Evolutionary conservation across 2,113 vertebrate species (phyloP).

Genomic region (Thamnaconus septentrionalis): DNA sequence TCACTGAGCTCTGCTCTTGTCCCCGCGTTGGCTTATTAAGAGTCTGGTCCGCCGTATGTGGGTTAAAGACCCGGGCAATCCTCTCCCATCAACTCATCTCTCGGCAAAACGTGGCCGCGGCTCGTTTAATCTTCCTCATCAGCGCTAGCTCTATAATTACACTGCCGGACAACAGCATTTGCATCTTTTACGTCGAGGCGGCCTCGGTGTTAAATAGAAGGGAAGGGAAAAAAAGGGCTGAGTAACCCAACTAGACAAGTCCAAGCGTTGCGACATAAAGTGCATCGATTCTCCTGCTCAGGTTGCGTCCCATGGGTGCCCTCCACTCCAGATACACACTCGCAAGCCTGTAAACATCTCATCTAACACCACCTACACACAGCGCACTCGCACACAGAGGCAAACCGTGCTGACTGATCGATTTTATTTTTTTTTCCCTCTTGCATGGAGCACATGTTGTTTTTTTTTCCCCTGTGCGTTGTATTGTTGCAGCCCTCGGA

Average conservation of each 20-base stretch:
- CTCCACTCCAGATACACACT: conserved; percentile 21
- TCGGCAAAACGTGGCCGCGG: conserved; percentile 3
- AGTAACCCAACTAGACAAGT: conserved; percentile 37
- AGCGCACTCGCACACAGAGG: too few species aligned
- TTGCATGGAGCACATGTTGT: too few species aligned
- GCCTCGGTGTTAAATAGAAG: conserved; percentile 26
- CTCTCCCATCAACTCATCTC: conserved; percentile 11
- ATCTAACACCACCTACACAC: conserved; percentile 20
- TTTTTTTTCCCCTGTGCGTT: neutral
- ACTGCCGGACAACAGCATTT: conserved; percentile 24
- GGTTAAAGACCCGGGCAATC: conserved; percentile 34
- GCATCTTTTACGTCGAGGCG: conserved; percentile 45
- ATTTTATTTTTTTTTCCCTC: too few species aligned
- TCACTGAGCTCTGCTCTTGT: conserved; percentile 54
- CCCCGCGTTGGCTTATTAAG: conserved; percentile 52
- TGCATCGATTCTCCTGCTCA: conserved; percentile 56
- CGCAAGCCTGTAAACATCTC: conserved; percentile 18
- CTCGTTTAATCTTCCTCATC: conserved; percentile 50
- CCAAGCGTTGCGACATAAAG: conserved; percentile 48
- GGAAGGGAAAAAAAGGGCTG: neutral
- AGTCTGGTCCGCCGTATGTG: conserved; percentile 54
- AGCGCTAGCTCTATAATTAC: conserved; percentile 47
- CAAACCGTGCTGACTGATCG: too few species aligned
- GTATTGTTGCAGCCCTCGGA: conserved; percentile 76
- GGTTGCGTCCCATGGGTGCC: conserved; percentile 59